Evolutionary conservation across 2,888 invertebrate species (phyloP).

Genomic region (Himalopsyche japonica): DNA sequence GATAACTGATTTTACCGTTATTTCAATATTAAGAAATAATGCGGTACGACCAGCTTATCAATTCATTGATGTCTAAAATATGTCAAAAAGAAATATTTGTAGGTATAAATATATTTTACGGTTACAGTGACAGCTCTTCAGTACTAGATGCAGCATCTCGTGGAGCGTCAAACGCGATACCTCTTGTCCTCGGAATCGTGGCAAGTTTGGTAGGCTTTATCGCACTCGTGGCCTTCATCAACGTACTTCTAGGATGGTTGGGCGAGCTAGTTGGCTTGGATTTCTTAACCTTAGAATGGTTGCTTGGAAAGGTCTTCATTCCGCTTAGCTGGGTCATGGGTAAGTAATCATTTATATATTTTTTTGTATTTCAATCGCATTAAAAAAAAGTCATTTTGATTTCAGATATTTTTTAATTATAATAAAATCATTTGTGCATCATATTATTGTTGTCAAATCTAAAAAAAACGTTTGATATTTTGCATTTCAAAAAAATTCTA

Average conservation of each 20-base stretch:
- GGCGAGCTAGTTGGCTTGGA: slow-evolving; percentile 75
- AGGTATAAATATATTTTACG: slow-evolving; percentile 7
- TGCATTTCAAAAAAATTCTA: too few species aligned
- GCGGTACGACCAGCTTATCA: too few species aligned
- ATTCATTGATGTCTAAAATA: too few species aligned
- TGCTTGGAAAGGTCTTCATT: slow-evolving; percentile 87
- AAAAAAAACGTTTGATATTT: too few species aligned
- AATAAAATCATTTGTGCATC: too few species aligned
- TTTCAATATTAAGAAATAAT: too few species aligned
- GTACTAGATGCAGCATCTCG: slow-evolving; percentile 88
- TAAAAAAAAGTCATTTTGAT: too few species aligned
- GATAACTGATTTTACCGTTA: too few species aligned
- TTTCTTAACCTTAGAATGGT: slow-evolving; percentile 67
- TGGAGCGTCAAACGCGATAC: slow-evolving; percentile 82
- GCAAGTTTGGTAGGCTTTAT: slow-evolving; percentile 93
- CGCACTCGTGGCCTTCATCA: slow-evolving; percentile 82
- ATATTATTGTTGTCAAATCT: too few species aligned
- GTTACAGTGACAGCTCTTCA: slow-evolving; percentile 75
- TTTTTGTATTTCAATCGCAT: too few species aligned
- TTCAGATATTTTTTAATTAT: too few species aligned
- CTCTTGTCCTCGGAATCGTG: slow-evolving; percentile 82
- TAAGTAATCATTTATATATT: slow-evolving; percentile 45
- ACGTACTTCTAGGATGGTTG: slow-evolving; percentile 79
- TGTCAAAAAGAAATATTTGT: too few species aligned
- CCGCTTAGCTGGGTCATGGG: slow-evolving; percentile 91